Conservation (phyloP, 2,888 invertebrate species). For the Brachyptera putata region DNA sequence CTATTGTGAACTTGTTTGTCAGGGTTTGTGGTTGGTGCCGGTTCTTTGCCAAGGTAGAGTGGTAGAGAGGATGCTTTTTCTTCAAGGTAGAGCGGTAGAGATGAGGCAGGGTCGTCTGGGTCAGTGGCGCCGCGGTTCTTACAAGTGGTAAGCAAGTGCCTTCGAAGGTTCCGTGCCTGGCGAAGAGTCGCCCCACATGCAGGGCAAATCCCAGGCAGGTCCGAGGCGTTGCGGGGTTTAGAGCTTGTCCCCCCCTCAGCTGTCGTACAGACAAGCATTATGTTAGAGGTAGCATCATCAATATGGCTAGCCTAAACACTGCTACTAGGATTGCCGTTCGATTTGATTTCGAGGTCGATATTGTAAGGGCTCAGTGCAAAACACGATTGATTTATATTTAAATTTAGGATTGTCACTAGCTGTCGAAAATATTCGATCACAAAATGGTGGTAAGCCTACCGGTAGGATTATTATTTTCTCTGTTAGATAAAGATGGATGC, state of each 20-base stretch:
- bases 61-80: neutral
- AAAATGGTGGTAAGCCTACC: too few relatives aligned
- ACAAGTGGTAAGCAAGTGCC: slow-evolving; percentile 50
- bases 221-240: slow-evolving; percentile 52
- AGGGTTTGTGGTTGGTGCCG: neutral
- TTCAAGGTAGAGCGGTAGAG: neutral
- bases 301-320: too few relatives aligned
- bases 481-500: too few relatives aligned
- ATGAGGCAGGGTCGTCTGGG: neutral
- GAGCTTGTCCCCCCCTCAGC: slow-evolving; percentile 1
- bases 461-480: too few relatives aligned
- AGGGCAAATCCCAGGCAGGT: slow-evolving; percentile 58
- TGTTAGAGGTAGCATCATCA: too few relatives aligned
- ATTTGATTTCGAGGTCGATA: too few relatives aligned
- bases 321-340: too few relatives aligned
- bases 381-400: too few relatives aligned
- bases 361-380: too few relatives aligned
- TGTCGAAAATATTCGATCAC: too few relatives aligned
- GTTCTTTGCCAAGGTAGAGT: neutral
- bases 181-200: slow-evolving; percentile 56
- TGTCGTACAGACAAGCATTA: neutral
- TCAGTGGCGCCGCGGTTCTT: slow-evolving; percentile 39
- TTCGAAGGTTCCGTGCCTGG: slow-evolving; percentile 55
- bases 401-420: too few relatives aligned
- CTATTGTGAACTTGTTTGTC: too few relatives aligned